A percentile compares a stretch with the other conserved stretches of the same genome.
phyloP scores from a whole-genome alignment of 2,113 vertebrate species.

The Podilymbus podiceps region DNA sequence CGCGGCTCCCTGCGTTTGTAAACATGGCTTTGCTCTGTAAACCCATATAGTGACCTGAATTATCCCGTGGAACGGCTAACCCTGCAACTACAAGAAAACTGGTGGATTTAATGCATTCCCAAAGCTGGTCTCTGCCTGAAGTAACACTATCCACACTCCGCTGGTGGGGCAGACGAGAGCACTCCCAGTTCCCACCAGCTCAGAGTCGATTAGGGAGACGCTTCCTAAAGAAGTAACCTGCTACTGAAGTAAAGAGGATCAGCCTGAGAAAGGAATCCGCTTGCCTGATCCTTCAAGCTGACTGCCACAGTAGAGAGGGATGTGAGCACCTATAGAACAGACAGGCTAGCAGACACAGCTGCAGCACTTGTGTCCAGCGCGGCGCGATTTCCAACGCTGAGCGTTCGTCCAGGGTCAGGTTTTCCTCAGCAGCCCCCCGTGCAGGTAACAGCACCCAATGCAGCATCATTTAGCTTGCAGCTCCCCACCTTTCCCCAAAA shows the following conservation, averaged over 20 bases:
- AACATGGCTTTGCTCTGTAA: neutral
- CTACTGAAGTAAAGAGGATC: neutral
- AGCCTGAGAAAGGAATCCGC: neutral
- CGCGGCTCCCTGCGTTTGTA: neutral
- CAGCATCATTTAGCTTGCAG: neutral
- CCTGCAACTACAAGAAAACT: neutral
- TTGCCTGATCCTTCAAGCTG: neutral
- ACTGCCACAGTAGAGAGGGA: neutral
- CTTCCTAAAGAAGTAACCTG: neutral
- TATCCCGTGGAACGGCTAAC: neutral
- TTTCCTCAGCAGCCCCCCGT: neutral
- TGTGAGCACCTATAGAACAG: neutral
- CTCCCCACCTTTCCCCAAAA: neutral
- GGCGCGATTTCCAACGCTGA: neutral
- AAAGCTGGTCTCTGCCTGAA: neutral
- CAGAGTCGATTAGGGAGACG: neutral
- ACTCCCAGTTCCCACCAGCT: neutral
- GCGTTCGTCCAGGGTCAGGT: neutral
- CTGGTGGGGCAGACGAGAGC: neutral
- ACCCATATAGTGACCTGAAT: neutral
- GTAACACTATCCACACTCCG: neutral
- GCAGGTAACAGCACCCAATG: neutral
- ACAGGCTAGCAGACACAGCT: neutral
- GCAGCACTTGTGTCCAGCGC: neutral
- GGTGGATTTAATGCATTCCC: neutral